These are phyloP conservation scores for Microdon myrmicae DNA, from an alignment of 2,888 invertebrate genomes.

Conservation along the genomic window DNA sequence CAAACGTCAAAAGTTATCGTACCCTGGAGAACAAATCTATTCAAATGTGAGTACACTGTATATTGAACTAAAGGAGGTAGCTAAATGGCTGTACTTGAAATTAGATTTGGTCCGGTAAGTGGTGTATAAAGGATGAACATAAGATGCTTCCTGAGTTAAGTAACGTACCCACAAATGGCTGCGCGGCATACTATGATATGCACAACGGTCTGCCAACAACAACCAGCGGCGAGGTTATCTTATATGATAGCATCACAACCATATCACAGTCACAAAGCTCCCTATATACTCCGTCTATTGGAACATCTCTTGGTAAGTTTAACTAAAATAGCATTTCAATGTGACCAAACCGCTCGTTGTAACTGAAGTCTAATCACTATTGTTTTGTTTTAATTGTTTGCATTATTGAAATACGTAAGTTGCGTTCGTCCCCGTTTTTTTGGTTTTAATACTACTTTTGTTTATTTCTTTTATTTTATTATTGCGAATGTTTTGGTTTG, in stretches of 20 bases:
- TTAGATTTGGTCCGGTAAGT: conserved; percentile 88
- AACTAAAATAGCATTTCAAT: neutral
- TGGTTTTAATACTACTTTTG: conserved; percentile 8
- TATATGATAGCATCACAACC: conserved; percentile 78
- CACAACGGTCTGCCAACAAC: conserved; percentile 61
- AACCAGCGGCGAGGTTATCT: conserved; percentile 68
- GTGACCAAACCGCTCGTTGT: no score
- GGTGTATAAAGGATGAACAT: conserved; percentile 92
- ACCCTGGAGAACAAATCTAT: conserved; percentile 90
- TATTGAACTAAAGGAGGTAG: neutral
- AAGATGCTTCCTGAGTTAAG: conserved; percentile 86
- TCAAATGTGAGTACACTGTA: conserved; percentile 79
- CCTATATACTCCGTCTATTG: conserved; percentile 83
- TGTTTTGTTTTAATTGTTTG: no score
- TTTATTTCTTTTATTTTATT: conserved; percentile 19
- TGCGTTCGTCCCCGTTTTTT: conserved; percentile 7
- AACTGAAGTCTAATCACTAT: no score
- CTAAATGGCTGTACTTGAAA: neutral
- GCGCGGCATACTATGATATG: conserved; percentile 70
- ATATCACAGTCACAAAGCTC: conserved; percentile 78
- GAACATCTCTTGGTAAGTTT: conserved; percentile 74
- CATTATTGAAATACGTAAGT: neutral
- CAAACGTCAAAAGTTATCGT: conserved; percentile 87
- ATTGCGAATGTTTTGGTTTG: conserved; percentile 25
- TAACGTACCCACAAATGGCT: conserved; percentile 68